Evolutionary conservation across 2,797 vertebrate species (phyloP), one percentile per base, ranked within the genome.

Genomic region (Xerus rutilus): DNA sequence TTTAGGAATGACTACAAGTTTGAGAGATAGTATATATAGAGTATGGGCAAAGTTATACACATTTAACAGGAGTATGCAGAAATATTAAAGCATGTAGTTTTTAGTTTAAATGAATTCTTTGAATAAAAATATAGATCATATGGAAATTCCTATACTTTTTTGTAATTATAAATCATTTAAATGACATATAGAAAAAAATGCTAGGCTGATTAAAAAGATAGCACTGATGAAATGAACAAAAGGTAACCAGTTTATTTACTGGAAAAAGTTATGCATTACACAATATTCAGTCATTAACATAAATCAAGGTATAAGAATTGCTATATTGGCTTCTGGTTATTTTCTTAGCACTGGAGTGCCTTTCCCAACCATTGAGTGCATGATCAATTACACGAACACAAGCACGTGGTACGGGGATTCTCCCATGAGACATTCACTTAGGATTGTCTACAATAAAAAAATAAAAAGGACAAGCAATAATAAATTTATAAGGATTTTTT

Each of bases 241-340:
- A 97, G 98, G 98, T 96, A 97, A 97, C 98, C 98, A 97, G 97
- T 99, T 98, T 99, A 99, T 99, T 99, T 98, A 98, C 98, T 98
- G 98, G 98, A 97, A 97, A 98, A 98, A 98, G 94, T 98, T 98
- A 98, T 97, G 97, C 95, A 98, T 98, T 98, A 98, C 98, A 99
- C 97, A 97, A 98, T 98, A 98, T 97, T 98, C 97, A 98, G 97
- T 97, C 97, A 95, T 89, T 93, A 98, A 98, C 97, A 98, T 98
- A 98, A 96, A 97, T 77, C 81, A 98, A 98, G 93, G 98, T 98
- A 91, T 97, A 98, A 97, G 98, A 98, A 98, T 97, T 70, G 92
- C 94, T 97, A 97, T 97, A 98, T 95, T 81, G 39, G 94, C 84
- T 98, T 98, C 96, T 76, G 84, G 95, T 98, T 98, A 93, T 97